Evolutionary conservation across 1,140 invertebrate species (phyloP).

Genomic region (Brachionus koreanus): DNA sequence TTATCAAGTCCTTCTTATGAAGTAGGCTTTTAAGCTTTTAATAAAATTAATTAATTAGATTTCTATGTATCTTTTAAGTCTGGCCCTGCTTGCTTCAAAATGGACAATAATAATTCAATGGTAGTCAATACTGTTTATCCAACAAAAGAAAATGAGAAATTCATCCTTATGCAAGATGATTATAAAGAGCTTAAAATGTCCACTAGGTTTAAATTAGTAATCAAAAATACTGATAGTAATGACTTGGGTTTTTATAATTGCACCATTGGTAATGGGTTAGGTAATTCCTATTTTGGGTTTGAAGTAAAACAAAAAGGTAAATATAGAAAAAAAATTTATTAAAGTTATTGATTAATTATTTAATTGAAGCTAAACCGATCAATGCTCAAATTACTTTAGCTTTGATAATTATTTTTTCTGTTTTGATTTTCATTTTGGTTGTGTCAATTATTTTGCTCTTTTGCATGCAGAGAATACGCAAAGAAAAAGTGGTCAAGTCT

Average conservation of each 20-base stretch:
- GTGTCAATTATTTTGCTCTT: neutral
- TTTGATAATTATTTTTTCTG: slow-evolving; percentile 3
- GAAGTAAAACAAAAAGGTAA: slow-evolving; percentile 13
- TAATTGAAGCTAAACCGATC: neutral
- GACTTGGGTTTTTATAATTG: slow-evolving; percentile 9
- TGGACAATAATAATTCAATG: neutral
- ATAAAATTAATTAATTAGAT: neutral
- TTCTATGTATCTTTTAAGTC: neutral
- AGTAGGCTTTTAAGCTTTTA: neutral
- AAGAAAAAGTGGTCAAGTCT: neutral
- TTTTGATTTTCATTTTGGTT: neutral
- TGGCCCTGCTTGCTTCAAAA: slow-evolving; percentile 4
- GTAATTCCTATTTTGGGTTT: neutral
- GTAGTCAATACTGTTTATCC: neutral
- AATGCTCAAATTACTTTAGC: neutral
- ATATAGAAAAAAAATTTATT: neutral
- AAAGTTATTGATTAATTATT: neutral
- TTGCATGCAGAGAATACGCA: neutral
- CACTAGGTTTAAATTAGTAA: neutral
- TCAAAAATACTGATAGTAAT: neutral
- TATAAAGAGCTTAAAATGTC: slow-evolving; percentile 20
- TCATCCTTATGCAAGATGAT: neutral
- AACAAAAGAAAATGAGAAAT: neutral
- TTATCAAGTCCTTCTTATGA: slow-evolving; percentile 23
- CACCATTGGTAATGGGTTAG: neutral